These are phyloP conservation scores for Rhaphigaster nebulosa DNA, from an alignment of 2,888 invertebrate species.

Conservation along the genomic window DNA sequence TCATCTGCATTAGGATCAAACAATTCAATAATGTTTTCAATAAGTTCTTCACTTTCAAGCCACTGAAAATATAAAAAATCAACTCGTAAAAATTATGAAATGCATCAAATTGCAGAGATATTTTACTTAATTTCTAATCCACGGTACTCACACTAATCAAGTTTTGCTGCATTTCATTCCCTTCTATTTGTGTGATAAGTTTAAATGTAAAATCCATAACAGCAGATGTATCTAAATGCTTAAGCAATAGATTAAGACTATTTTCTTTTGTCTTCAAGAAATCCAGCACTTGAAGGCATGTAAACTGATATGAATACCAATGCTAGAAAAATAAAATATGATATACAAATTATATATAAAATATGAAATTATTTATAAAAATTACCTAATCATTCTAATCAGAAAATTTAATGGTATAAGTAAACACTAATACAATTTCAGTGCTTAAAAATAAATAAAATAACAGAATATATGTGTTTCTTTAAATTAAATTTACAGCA, in stretches of 20 bases:
- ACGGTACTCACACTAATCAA: slow-evolving; percentile 76
- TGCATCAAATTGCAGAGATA: neutral
- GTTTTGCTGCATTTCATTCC: slow-evolving; percentile 79
- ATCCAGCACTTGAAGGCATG: slow-evolving; percentile 91
- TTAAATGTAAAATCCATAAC: slow-evolving; percentile 93
- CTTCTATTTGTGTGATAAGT: slow-evolving; percentile 86
- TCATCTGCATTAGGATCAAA: slow-evolving; percentile 77
- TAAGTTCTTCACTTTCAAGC: slow-evolving; percentile 89
- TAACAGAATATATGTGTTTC: too few species aligned
- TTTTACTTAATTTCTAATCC: neutral
- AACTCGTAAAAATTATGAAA: neutral
- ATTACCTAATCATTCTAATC: neutral
- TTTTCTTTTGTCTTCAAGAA: slow-evolving; percentile 89
- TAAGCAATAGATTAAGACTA: slow-evolving; percentile 88
- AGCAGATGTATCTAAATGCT: slow-evolving; percentile 93
- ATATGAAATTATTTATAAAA: slow-evolving; percentile 5
- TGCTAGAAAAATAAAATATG: slow-evolving; percentile 73
- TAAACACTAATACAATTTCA: too few species aligned
- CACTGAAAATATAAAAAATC: slow-evolving; percentile 75
- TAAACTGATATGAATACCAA: slow-evolving; percentile 93
- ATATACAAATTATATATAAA: slow-evolving; percentile 18
- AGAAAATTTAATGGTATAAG: too few species aligned
- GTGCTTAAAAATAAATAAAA: too few species aligned
- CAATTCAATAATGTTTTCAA: slow-evolving; percentile 81
- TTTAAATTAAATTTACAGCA: too few species aligned